Evolutionary conservation across 2,888 invertebrate genomes (phyloP), one percentile per base, ranked within the genome.

Genomic region (Cyclophora albipunctata): DNA sequence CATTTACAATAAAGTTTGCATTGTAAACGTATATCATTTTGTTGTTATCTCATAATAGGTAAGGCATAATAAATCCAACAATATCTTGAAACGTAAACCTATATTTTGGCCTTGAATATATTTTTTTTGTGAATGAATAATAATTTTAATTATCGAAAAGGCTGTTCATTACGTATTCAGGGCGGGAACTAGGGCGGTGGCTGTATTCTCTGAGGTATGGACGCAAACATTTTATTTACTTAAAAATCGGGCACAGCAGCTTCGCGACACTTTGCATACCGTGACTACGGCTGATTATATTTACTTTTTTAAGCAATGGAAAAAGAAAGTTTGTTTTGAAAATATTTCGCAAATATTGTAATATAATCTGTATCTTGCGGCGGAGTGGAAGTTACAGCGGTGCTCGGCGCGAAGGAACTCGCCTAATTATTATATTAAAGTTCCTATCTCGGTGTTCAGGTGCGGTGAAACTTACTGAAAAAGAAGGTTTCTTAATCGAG

Each of bases 81-180:
- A 20, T 20, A 20, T 20, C 20, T 20, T 20, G 20, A 20, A 20
- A 20, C 20, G 20, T 20, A 20, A 20, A 20, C 20, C 20, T 20
- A 20, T 20, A 20, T 20, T n/a, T 20, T 20, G 20, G 20, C 20
- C 20, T 20, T 1, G 20, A 20, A 20, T 20, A 20, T 20, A 1
- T 20, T 20, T 20, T 46, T 58, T 55, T 42, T 52, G 51, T 50
- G 55, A 57, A 57, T 60, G 64, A 67, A 67, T 64, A 64, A 67
- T 66, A 43, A 66, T 71, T 71, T 73, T 73, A 73, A 73, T 75
- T 72, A 75, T 71, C 67, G 64, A 69, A 73, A 68, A 67, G 68
- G 67, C 64, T 60, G 63, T 69, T 78, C 74, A 73, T 78, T 76
- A 75, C 62, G 64, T 64, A 77, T 78, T 79, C 77, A 78, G 67